Evolutionary conservation across 2,113 vertebrate species (phyloP), one percentile per base, ranked within the genome.

Genomic region (Albula goreensis): DNA sequence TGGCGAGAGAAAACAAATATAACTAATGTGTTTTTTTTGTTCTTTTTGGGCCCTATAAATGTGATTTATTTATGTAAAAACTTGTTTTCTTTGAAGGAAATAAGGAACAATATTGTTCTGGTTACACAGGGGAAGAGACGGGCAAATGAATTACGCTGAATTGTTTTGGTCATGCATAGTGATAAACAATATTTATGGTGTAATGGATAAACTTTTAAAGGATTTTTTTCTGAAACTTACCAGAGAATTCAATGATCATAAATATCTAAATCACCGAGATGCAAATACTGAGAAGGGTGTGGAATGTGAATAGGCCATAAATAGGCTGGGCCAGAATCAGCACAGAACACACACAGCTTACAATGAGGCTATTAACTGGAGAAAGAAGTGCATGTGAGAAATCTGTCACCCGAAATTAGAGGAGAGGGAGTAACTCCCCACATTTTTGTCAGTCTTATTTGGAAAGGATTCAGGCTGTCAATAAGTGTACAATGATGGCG

Each of bases 401-500:
- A 88, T 93, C 86, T 92, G 89, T 89, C 87, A 56, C 89, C 92
- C 87, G 90, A 90, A 92, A 92, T 91, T 87, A 91, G 85, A 90
- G 84, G 63, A 85, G 86, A 91, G 86, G 81, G 79, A 85, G 86
- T 81, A 92, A 92, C 90, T 87, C 90, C 88, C 86, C 81, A 85
- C 80, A 81, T 89, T 88, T 89, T 89, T 88, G 88, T 50, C 11
- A 70, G 83, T 89, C 92, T 89, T 93, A 93, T 93, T 95, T 94
- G 89, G 87, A 91, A 89, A 87, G 91, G 90, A 92, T 91, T 90
- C 92, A 87, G 86, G 85, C 92, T 93, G 95, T 96, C 94, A 95
- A 95, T 95, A 95, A 94, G 92, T 92, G 88, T 83, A 90, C 89
- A 91, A 94, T 95, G 93, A 95, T 93, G 91, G 94, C 89, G 92